These are phyloP conservation scores for Chirona hameri DNA, from an alignment of 2,888 invertebrate genomes.

Conservation along the genomic window DNA sequence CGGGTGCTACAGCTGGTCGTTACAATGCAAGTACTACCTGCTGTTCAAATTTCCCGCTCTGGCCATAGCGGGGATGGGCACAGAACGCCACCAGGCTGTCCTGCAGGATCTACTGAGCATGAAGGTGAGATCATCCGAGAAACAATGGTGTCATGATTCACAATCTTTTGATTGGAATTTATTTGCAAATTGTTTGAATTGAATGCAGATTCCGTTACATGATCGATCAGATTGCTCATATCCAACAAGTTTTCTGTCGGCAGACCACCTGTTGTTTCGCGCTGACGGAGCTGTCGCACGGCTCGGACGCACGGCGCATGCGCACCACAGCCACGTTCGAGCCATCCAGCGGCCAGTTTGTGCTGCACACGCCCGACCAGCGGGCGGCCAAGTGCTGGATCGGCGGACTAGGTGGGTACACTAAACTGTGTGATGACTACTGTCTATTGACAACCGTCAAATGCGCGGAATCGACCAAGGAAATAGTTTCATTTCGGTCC, in stretches of 20 bases:
- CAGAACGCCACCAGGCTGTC: slow-evolving; percentile 49
- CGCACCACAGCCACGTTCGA: slow-evolving; percentile 79
- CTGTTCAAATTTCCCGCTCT: slow-evolving; percentile 52
- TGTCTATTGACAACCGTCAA: too few species aligned
- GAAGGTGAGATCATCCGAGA: slow-evolving; percentile 44
- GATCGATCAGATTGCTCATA: neutral
- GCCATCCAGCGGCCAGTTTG: slow-evolving; percentile 63
- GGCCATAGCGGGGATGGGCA: slow-evolving; percentile 51
- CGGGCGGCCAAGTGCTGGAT: slow-evolving; percentile 83
- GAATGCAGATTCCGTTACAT: slow-evolving; percentile 40
- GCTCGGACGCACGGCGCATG: slow-evolving; percentile 84
- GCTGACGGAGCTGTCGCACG: slow-evolving; percentile 84
- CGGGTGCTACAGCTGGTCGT: slow-evolving; percentile 47
- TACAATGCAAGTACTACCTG: slow-evolving; percentile 47
- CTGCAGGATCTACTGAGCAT: slow-evolving; percentile 46
- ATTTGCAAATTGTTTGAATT: slow-evolving; percentile 35
- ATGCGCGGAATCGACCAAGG: too few species aligned
- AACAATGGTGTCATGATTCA: neutral
- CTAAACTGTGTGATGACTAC: too few species aligned
- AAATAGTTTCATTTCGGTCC: too few species aligned
- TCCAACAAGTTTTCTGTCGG: neutral
- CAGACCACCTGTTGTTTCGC: slow-evolving; percentile 75
- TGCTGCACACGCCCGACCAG: slow-evolving; percentile 70
- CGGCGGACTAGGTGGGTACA: slow-evolving; percentile 73
- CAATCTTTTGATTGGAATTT: slow-evolving; percentile 30